Conservation (phyloP, 2,113 vertebrate species). For the Strigops habroptila region DNA sequence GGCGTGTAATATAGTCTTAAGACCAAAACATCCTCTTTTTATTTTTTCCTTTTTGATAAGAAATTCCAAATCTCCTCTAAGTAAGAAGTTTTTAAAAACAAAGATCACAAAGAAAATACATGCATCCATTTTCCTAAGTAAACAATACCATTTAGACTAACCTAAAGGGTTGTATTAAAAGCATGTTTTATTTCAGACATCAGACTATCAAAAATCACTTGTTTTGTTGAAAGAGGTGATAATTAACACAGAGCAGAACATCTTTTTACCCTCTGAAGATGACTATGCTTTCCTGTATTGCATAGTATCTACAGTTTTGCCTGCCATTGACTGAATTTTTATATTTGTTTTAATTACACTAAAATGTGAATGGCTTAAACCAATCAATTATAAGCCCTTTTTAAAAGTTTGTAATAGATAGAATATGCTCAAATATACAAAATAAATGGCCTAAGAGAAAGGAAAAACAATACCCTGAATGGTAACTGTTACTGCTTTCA, state of each 20-base stretch:
- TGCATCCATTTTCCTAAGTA: background rate
- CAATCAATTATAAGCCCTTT: background rate
- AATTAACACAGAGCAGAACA: background rate
- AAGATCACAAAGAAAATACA: background rate
- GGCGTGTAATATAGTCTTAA: background rate
- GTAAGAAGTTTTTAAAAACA: background rate
- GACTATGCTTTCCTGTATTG: background rate
- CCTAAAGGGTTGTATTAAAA: background rate
- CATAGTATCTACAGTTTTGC: background rate
- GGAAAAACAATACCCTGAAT: background rate
- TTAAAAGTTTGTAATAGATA: background rate
- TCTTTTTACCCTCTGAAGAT: background rate
- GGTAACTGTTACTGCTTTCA: background rate
- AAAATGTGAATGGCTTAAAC: background rate
- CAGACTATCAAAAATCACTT: background rate
- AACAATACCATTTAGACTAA: background rate
- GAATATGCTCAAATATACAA: background rate
- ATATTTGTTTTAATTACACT: background rate
- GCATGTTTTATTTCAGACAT: background rate
- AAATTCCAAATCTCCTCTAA: background rate
- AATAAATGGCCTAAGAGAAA: background rate
- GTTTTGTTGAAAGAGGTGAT: background rate
- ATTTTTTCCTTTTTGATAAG: background rate
- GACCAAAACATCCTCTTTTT: background rate
- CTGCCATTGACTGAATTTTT: background rate